Base-by-base conservation (phyloP, 2,113 vertebrate species). In the Pungitius pungitius region DNA sequence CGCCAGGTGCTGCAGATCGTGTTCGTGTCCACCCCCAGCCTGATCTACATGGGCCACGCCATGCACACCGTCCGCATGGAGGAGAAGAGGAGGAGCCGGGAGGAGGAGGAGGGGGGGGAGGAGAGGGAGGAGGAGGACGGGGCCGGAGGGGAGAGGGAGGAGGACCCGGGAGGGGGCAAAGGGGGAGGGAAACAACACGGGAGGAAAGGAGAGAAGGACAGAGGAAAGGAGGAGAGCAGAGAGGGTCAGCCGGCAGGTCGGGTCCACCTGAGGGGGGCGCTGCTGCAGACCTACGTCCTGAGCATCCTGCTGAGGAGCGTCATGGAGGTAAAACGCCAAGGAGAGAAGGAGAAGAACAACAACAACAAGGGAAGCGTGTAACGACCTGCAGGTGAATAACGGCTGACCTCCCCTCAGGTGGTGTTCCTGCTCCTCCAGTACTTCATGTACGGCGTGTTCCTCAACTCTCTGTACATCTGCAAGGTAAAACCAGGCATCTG, bases 11-110 rank as follows among this genome's bases (percentile, higher is more conserved):
- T 99, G 3, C 97, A 99, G 93, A 96, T 98, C 75, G 97, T 99
- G 86, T 99, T 99, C 0, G 97, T 99, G 4, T 99, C 97, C 75
- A 98, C 97, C 0, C 97, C 97, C 0, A 98, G 96, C 0, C 93
- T 99, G 40, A 93, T 98, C 65, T 99, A 99, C 91, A 96, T 98
- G 96, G 96, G 95, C 80, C 97, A 99, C 0, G 96, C 96, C 0
- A 94, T 98, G 95, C 97, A 99, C 91, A 96, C 81, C 0, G 96
- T 99, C 18, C 96, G 96, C 58, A 88, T 92, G 82, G 95, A 97
- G 80, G 96, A 99, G 87, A 99, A 98, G 93, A 95, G 83, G 93
- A 80, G 94, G 81, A 84, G 77, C 91, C 64, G 90, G 22, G 94
- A 94, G 90, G n/a, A 93, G 86, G 81, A 93, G 86, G 81, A 92